These are phyloP conservation scores for Ornithoptera priamus DNA, from an alignment of 2,888 invertebrate species.

Conservation along the genomic window DNA sequence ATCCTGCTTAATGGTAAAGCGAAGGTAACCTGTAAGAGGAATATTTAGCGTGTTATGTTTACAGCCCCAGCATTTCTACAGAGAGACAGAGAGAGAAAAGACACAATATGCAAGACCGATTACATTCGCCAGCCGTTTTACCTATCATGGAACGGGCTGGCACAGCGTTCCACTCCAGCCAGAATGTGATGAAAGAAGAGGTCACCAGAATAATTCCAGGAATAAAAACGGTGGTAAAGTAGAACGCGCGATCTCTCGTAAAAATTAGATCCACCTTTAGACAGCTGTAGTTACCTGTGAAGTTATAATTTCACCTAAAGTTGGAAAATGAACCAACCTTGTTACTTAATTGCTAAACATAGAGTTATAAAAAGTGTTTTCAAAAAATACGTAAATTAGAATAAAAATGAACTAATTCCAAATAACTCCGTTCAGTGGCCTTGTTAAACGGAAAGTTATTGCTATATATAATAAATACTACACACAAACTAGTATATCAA, in stretches of 20 bases:
- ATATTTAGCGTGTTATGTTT: constrained; percentile 64
- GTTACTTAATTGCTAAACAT: constrained; percentile 29
- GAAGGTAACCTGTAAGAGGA: constrained; percentile 54
- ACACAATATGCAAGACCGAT: constrained; percentile 66
- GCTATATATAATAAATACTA: constrained; percentile 54
- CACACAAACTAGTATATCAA: constrained; percentile 49
- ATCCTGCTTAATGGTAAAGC: constrained; percentile 55
- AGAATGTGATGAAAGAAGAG: constrained; percentile 92
- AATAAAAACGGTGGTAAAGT: constrained; percentile 94
- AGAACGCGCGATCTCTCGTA: constrained; percentile 93
- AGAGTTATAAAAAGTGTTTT: constrained; percentile 32
- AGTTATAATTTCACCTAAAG: constrained; percentile 65
- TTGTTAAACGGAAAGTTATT: constrained; percentile 57
- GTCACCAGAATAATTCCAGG: constrained; percentile 94
- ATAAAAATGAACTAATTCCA: constrained; percentile 58
- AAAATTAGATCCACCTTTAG: constrained; percentile 92
- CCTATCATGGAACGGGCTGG: constrained; percentile 94
- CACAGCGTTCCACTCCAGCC: constrained; percentile 95
- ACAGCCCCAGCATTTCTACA: constrained; percentile 72
- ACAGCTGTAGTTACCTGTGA: constrained; percentile 93
- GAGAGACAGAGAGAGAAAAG: constrained; percentile 38
- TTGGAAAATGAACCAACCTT: constrained; percentile 44
- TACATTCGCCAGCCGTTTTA: constrained; percentile 74
- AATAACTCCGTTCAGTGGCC: constrained; percentile 80
- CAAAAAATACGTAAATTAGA: constrained; percentile 43